phyloP scores from a whole-genome alignment of 2,113 vertebrate species.

The Merops nubicus region DNA sequence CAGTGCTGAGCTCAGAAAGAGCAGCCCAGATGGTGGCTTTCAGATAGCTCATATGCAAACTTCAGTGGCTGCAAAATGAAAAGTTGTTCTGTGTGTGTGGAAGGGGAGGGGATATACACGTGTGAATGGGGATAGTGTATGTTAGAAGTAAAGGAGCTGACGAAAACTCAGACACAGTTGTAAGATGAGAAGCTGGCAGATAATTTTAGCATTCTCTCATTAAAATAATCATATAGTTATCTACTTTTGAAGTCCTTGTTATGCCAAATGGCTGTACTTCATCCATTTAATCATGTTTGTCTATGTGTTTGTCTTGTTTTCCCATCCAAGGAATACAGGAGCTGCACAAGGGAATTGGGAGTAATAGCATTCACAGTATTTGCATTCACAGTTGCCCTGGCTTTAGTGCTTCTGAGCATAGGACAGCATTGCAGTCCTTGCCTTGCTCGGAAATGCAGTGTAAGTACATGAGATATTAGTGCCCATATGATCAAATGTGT shows the following conservation, averaged over 20 bases:
- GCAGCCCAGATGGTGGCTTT: background rate
- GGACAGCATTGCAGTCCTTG: background rate
- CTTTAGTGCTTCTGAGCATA: background rate
- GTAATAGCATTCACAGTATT: background rate
- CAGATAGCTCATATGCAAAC: background rate
- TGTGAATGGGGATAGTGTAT: accelerated
- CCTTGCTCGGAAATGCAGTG: background rate
- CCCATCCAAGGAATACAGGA: accelerated
- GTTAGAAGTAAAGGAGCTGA: background rate
- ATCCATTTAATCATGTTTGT: background rate
- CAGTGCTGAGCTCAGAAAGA: background rate
- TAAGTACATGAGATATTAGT: background rate
- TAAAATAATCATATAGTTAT: background rate
- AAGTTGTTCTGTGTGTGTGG: background rate
- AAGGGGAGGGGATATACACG: background rate
- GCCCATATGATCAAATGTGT: background rate
- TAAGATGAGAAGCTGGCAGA: background rate
- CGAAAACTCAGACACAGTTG: background rate
- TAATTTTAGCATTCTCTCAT: background rate
- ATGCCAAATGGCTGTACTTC: background rate
- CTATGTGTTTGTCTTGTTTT: background rate
- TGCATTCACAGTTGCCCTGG: background rate
- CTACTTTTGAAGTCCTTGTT: background rate
- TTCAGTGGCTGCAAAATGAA: background rate
- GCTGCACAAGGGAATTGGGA: background rate